Percentiles rank a stretch among this genome's conserved stretches.
Evolutionary conservation across 2,113 vertebrate species (phyloP).

Genomic region (Chionomys nivalis): DNA sequence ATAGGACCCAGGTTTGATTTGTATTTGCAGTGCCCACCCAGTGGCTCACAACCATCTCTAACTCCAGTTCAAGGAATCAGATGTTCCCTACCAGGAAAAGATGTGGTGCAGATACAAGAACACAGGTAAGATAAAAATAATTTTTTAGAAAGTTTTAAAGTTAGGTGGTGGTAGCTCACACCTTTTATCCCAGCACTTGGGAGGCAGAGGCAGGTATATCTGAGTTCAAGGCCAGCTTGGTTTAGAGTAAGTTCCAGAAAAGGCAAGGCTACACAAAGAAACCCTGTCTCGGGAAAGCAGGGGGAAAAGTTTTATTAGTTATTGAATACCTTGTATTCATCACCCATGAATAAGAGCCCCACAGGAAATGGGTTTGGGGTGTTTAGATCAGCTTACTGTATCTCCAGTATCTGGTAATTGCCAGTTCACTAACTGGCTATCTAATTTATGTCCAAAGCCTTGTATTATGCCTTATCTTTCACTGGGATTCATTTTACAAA

Average conservation of each 20-base stretch:
- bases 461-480: conserved; percentile 4
- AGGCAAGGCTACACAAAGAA: not conserved
- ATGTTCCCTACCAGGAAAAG: not conserved
- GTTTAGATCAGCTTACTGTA: not conserved
- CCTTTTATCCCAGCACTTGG: not conserved
- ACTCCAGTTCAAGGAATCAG: not conserved
- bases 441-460: not conserved
- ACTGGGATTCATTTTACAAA: not conserved
- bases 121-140: not conserved
- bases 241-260: not conserved
- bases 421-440: not conserved
- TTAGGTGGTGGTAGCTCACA: not conserved
- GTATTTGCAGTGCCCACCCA: too few relatives aligned
- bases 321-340: not conserved
- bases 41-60: not conserved
- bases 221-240: not conserved
- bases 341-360: not conserved
- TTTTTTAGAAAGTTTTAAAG: not conserved
- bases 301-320: not conserved
- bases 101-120: not conserved
- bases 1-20: not conserved
- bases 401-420: not conserved
- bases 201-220: not conserved
- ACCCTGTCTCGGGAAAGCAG: not conserved
- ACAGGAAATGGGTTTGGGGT: not conserved